Base-by-base conservation (phyloP, 2,113 vertebrate species). In the Lipophrys pholis region DNA sequence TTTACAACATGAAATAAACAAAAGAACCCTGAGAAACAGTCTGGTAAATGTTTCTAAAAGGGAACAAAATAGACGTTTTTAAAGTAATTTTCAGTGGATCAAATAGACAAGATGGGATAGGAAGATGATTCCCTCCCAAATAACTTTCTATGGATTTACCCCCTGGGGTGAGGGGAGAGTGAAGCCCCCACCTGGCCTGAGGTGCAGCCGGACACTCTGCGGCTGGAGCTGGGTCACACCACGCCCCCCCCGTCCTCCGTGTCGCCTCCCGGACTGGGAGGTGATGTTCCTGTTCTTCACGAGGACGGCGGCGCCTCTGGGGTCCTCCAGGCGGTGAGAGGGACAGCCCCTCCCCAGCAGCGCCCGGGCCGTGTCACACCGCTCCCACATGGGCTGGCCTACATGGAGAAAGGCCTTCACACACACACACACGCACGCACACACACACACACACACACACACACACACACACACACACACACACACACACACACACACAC, bases 281-380 rank as follows among this genome's bases (percentile, higher is more conserved):
- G 58, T 74, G 58, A 65, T 53, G n/a, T 68, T 61, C 15, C 0
- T 43, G 42, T 77, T 69, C 48, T 63, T 69, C 17, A 66, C 66
- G 56, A 84, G 77, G 74, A 85, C 80, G n/a, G 17, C 6, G 58
- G 65, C 64, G 63, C 73, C 82, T 68, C 76, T 63, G 46, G 83
- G 79, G 71, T 82, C 49, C 40, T 84, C 62, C 40, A 84, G 66
- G 63, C 43, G 21, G 42, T 53, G 21, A 11, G 30, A 53, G 53
- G 72, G 83, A 82, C 89, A 73, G 14, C 66, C 69, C 35, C 35
- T 69, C 41, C 48, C 48, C 51, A 63, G 50, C 30, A 74, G 74
- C 5, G 35, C 59, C 38, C 57, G 7, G 49, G 59, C 70, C 4
- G 71, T 82, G 71, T 74, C 74, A 11, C 75, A 54, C 38, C 1